A percentile compares a stretch with the other conserved stretches of the same genome.
phyloP scores from a whole-genome alignment of 2,888 invertebrate genomes.

The Chalcis sispes region DNA sequence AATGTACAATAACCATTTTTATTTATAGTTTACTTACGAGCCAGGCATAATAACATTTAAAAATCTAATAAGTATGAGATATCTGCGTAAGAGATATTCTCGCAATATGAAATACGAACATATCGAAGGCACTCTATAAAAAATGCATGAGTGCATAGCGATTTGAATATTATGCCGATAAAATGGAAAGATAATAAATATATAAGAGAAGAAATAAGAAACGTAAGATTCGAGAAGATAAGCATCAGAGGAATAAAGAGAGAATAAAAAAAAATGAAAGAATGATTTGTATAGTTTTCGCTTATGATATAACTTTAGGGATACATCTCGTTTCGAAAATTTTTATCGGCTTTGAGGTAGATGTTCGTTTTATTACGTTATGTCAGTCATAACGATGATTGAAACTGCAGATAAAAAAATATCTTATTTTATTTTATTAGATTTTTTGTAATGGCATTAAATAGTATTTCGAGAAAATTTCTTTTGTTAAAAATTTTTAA shows the following conservation, averaged over 20 bases:
- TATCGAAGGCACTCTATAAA: too few species aligned
- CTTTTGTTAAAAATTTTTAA: too few species aligned
- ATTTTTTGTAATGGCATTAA: background rate
- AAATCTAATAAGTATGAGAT: too few species aligned
- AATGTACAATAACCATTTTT: too few species aligned
- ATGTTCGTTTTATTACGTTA: constrained; percentile 25
- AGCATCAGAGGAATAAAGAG: background rate
- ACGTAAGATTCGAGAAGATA: constrained; percentile 11
- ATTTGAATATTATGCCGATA: background rate
- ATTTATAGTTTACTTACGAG: too few species aligned
- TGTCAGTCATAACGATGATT: constrained; percentile 21
- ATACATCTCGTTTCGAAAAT: constrained; percentile 29
- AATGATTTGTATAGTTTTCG: constrained; percentile 6
- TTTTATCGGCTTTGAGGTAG: constrained; percentile 26
- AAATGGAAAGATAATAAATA: constrained; percentile 7
- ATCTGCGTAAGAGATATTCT: too few species aligned
- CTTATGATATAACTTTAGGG: constrained; percentile 25
- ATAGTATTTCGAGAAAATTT: constrained; percentile 19
- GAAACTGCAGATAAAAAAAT: constrained; percentile 1
- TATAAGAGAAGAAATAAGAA: background rate
- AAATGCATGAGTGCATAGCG: background rate
- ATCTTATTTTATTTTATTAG: background rate
- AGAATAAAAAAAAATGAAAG: too few species aligned
- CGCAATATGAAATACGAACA: too few species aligned
- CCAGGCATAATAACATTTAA: too few species aligned